Evolutionary conservation across 2,888 invertebrate genomes (phyloP).

Genomic region (Plutella xylostella): DNA sequence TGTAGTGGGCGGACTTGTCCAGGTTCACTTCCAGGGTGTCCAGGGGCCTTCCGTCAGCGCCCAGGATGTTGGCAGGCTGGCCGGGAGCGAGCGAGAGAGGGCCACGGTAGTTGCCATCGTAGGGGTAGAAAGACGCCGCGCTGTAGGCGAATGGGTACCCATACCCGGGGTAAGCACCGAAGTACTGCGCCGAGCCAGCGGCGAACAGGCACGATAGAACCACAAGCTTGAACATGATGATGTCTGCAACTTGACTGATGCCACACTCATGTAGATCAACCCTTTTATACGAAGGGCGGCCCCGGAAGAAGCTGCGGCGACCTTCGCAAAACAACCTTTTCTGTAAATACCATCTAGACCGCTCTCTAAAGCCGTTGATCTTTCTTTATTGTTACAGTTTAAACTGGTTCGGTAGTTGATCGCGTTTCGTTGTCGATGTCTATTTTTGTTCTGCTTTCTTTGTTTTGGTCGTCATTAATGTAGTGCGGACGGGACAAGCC

Average conservation of each 20-base stretch:
- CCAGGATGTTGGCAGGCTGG: too few relatives aligned
- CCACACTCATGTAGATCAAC: conserved; percentile 18
- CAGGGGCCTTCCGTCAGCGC: conserved; percentile 51
- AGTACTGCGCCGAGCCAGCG: conserved; percentile 48
- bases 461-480: too few relatives aligned
- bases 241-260: too few relatives aligned
- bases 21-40: conserved; percentile 57
- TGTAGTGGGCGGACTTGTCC: conserved; percentile 52
- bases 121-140: neutral
- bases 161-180: neutral
- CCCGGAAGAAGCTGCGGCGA: conserved; percentile 35
- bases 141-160: neutral
- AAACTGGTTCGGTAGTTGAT: neutral
- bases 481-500: too few relatives aligned
- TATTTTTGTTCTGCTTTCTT: too few relatives aligned
- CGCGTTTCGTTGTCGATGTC: too few relatives aligned
- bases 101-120: conserved; percentile 44
- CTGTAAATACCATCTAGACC: conserved; percentile 24
- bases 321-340: conserved; percentile 49
- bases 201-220: conserved; percentile 73
- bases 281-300: conserved; percentile 43
- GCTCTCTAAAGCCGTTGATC: neutral
- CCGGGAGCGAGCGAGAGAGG: too few relatives aligned
- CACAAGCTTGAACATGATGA: conserved; percentile 63
- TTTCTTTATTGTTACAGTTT: neutral